A percentile compares a stretch with the other conserved stretches of the same genome.
Conservation (phyloP, 1,140 invertebrate genomes). For the Ctenoplectra terminalis region DNA sequence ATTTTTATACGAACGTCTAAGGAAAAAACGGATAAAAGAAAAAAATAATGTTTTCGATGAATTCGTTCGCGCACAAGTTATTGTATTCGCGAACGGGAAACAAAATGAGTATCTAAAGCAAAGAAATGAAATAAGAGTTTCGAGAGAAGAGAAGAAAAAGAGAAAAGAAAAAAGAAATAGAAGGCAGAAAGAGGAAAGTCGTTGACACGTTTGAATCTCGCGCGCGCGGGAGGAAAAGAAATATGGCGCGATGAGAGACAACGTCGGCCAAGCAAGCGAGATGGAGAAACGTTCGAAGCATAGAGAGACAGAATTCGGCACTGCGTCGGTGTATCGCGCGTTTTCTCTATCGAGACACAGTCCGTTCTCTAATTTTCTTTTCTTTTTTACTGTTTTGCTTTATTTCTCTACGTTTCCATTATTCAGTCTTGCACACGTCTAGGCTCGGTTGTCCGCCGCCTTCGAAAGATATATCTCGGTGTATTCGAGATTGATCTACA, state of each 20-base stretch:
- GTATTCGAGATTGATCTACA: constrained; percentile 8
- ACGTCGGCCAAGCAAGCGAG: neutral
- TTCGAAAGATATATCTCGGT: constrained; percentile 43
- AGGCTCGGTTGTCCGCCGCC: constrained; percentile 34
- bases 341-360: constrained; percentile 49
- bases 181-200: constrained; percentile 23
- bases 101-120: neutral
- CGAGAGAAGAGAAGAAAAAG: neutral
- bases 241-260: constrained; percentile 9
- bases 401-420: constrained; percentile 13
- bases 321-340: constrained; percentile 8
- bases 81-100: neutral
- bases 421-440: neutral
- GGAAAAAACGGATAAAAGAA: neutral
- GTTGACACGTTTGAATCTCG: constrained; percentile 14
- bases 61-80: neutral
- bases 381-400: constrained; percentile 19
- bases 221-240: constrained; percentile 14
- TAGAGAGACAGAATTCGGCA: constrained; percentile 28
- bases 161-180: constrained; percentile 4
- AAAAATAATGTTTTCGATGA: neutral
- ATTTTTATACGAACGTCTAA: neutral
- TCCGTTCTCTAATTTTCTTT: constrained; percentile 44
- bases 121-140: constrained; percentile 21
- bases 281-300: neutral